Evolutionary conservation across 1,140 invertebrate species (phyloP).

Genomic region (Mercenaria mercenaria): DNA sequence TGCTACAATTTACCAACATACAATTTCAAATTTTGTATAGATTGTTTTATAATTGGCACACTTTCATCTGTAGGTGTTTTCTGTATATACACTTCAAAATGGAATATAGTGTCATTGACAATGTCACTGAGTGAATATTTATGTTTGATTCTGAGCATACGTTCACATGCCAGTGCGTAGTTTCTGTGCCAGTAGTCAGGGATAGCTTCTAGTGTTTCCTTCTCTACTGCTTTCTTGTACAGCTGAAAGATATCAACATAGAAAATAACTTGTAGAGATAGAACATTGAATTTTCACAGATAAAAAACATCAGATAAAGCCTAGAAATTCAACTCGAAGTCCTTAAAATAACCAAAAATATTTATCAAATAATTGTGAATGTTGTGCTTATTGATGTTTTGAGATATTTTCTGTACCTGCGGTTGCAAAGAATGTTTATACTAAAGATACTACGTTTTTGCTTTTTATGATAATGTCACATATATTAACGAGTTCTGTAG

Average conservation of each 20-base stretch:
- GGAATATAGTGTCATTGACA: conserved; percentile 72
- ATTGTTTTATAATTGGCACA: conserved; percentile 69
- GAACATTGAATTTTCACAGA: too few relatives aligned
- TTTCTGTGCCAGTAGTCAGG: conserved; percentile 83
- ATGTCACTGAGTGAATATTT: conserved; percentile 64
- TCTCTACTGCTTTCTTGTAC: conserved; percentile 72
- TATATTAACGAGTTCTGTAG: too few relatives aligned
- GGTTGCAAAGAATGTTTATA: too few relatives aligned
- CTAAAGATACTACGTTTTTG: too few relatives aligned
- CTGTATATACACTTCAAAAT: conserved; percentile 76
- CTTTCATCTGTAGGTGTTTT: conserved; percentile 71
- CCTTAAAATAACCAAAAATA: too few relatives aligned
- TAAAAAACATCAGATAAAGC: too few relatives aligned
- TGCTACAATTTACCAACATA: conserved; percentile 20
- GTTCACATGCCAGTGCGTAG: conserved; percentile 82
- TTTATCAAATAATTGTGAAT: too few relatives aligned
- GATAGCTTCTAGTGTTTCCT: conserved; percentile 40
- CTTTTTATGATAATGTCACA: too few relatives aligned
- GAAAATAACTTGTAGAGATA: too few relatives aligned
- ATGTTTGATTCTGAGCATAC: conserved; percentile 69
- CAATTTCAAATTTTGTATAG: conserved; percentile 30
- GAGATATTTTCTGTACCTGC: too few relatives aligned
- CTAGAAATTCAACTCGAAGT: too few relatives aligned
- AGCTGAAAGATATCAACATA: conserved; percentile 67
- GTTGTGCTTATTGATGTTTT: too few relatives aligned